Evolutionary conservation across 2,113 vertebrate genomes (phyloP), one percentile per base, ranked within the genome.

Genomic region (Ammodytes dubius): DNA sequence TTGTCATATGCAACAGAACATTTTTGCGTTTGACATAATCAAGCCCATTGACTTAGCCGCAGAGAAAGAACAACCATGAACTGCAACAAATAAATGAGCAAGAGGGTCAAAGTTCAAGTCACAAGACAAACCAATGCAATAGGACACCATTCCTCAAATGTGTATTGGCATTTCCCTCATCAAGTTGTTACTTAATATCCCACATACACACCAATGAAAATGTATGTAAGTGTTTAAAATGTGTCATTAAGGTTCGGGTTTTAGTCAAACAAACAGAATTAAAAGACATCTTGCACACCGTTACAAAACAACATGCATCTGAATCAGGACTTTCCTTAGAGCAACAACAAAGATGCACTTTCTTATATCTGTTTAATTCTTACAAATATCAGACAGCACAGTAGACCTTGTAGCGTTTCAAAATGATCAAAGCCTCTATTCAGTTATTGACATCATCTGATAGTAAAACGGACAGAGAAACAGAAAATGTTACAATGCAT

Each of bases 391-490:
- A 93, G 93, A 93, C 88, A 94, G 88, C 88, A 95, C 89, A 93
- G 86, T 88, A 91, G 92, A 94, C 90, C 90, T 88, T 69, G 83
- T 75, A 93, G 88, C 92, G 10, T 78, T 93, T 91, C 89, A 92
- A 92, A 93, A 92, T 92, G 91, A 91, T 93, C 92, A 89, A 92
- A 92, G 88, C 91, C 87, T 93, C 93, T 92, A 91, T 89, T 91
- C 91, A 92, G 92, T 93, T 93, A 93, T 80, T 92, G 94, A 94
- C 92, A 92, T 92, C 88, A 90, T 91, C 87, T 88, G 91, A 94
- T 91, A 89, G 87, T 90, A 87, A 83, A 92, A 94, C 75, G 70
- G 82, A 90, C 86, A 87, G 77, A 82, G 59, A 88, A 93, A 93
- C 77, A 84, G 71, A 91, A 92, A 85, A 92, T 91, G 90, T 91